Conservation (phyloP, 2,113 vertebrate genomes). For the Callithrix jacchus region DNA sequence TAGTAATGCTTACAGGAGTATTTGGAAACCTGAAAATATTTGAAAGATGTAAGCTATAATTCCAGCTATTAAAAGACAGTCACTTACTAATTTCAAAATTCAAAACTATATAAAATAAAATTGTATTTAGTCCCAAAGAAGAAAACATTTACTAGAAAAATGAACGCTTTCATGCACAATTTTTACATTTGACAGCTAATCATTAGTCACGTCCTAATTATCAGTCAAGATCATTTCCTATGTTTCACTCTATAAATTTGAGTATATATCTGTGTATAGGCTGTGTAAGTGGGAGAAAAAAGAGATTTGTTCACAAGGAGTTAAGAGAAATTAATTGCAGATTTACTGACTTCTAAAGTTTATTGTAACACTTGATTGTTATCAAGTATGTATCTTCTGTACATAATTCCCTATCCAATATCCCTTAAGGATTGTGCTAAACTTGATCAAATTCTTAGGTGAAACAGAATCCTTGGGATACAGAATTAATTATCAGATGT, state of each 20-base stretch:
- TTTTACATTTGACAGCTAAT: not conserved
- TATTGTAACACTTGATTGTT: slow-evolving; percentile 37
- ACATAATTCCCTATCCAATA: not conserved
- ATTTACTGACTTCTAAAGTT: slow-evolving; percentile 60
- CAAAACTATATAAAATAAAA: not conserved
- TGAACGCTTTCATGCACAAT: not conserved
- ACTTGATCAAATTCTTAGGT: not conserved
- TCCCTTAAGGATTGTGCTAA: not conserved
- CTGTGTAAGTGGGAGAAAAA: fast-evolving
- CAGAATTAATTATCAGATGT: not conserved
- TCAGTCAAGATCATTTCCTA: not conserved
- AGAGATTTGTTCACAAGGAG: not conserved
- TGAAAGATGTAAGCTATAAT: not conserved
- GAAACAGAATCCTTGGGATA: not conserved
- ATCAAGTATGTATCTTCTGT: slow-evolving; percentile 28
- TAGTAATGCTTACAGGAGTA: not conserved
- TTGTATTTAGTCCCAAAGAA: not conserved
- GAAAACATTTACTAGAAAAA: not conserved
- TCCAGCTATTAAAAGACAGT: not conserved
- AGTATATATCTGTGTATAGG: slow-evolving; percentile 4
- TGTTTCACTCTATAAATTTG: slow-evolving; percentile 5
- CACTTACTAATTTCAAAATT: not conserved
- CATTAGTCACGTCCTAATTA: not conserved
- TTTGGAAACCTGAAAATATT: not conserved
- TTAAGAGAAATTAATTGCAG: slow-evolving; percentile 66